Conservation (phyloP, 2,797 vertebrate genomes). For the Clamator glandarius region DNA sequence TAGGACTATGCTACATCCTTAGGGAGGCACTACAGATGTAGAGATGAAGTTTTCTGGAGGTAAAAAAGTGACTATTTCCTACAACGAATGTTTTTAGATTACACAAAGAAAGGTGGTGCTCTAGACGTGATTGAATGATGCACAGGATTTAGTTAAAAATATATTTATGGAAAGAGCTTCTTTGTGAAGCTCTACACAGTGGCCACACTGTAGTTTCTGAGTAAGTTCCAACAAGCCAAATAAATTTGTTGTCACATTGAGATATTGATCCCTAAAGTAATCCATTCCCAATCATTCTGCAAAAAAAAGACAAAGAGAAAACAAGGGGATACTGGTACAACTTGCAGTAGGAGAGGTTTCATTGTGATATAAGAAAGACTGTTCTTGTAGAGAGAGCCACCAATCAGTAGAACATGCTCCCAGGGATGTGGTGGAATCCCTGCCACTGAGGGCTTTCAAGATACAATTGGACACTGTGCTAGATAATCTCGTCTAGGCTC, state of each 20-base stretch:
- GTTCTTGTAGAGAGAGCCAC: not conserved
- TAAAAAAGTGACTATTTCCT: not conserved
- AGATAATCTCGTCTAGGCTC: no score
- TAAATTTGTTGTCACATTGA: not conserved
- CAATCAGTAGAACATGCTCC: not conserved
- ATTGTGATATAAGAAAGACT: not conserved
- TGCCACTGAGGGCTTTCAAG: not conserved
- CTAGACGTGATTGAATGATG: not conserved
- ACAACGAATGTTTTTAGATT: not conserved
- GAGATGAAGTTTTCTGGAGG: not conserved
- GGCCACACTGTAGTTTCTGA: not conserved
- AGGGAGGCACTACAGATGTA: not conserved
- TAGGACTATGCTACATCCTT: accelerated
- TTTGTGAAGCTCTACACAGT: not conserved
- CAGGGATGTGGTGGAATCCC: no score
- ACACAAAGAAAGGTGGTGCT: not conserved
- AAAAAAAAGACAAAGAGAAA: not conserved
- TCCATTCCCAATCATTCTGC: not conserved
- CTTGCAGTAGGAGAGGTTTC: not conserved
- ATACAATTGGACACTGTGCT: not conserved
- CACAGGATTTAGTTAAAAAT: not conserved
- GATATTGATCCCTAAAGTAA: not conserved
- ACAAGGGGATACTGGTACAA: not conserved
- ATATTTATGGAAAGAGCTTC: not conserved
- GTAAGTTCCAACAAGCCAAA: not conserved